A percentile compares a stretch with the other conserved stretches of the same genome.
Evolutionary conservation across 2,113 vertebrate genomes (phyloP).

Genomic region (Silurus meridionalis): DNA sequence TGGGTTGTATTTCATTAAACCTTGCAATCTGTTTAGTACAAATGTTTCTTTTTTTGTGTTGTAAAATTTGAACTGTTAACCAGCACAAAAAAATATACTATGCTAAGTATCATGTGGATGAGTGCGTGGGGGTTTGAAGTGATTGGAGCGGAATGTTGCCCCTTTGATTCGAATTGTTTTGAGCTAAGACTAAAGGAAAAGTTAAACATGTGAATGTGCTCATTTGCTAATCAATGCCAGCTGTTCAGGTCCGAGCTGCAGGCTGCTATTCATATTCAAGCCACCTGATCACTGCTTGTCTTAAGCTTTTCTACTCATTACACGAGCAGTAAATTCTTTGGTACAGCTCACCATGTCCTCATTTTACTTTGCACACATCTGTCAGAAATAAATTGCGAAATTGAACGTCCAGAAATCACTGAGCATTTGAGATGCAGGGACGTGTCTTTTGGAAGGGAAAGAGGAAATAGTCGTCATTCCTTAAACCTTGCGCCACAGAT

Average conservation of each 20-base stretch:
- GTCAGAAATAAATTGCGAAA: neutral
- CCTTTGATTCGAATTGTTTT: conserved; percentile 26
- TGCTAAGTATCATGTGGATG: neutral
- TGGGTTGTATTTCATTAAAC: conserved; percentile 31
- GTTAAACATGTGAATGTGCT: conserved; percentile 29
- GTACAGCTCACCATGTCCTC: neutral
- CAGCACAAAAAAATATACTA: neutral
- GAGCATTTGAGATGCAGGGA: conserved; percentile 24
- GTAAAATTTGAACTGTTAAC: neutral
- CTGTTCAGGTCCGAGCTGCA: conserved; percentile 17
- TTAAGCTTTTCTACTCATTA: conserved; percentile 8
- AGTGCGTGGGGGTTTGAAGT: neutral
- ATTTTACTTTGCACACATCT: conserved; percentile 15
- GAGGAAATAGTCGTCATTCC: conserved; percentile 49
- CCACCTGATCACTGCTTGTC: conserved; percentile 22
- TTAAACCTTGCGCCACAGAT: conserved; percentile 47
- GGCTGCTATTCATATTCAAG: conserved; percentile 37
- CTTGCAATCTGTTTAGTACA: conserved; percentile 42
- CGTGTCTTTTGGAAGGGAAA: conserved; percentile 21
- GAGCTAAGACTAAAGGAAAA: conserved; percentile 33
- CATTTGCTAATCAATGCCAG: conserved; percentile 54
- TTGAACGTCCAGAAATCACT: neutral
- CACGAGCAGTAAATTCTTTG: conserved; percentile 6
- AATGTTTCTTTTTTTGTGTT: neutral
- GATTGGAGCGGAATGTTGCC: conserved; percentile 1